These are phyloP conservation scores for Cinclus mexicanus DNA, from an alignment of 2,113 vertebrate genomes.

Conservation along the genomic window DNA sequence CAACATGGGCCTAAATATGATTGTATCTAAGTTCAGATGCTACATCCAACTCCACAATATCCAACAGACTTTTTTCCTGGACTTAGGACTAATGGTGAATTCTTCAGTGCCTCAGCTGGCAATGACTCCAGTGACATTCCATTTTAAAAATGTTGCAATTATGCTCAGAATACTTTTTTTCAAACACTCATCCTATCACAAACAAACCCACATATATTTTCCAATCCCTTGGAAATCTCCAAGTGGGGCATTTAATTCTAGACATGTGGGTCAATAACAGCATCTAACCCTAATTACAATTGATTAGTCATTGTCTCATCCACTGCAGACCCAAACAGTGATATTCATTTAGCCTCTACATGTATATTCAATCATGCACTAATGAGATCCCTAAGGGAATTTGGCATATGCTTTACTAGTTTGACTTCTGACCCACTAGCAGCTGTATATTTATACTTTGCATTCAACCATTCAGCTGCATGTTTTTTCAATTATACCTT, in stretches of 20 bases:
- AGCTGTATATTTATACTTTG: slow-evolving; percentile 82
- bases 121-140: slow-evolving; percentile 11
- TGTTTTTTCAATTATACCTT: slow-evolving; percentile 82
- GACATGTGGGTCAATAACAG: slow-evolving; percentile 75
- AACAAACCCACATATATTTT: slow-evolving; percentile 50
- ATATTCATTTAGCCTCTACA: slow-evolving; percentile 78
- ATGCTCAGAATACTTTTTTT: background rate
- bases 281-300: slow-evolving; percentile 77
- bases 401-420: slow-evolving; percentile 74
- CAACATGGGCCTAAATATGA: slow-evolving; percentile 12
- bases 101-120: slow-evolving; percentile 30
- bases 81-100: background rate
- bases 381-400: slow-evolving; percentile 80
- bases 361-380: slow-evolving; percentile 77
- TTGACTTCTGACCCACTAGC: slow-evolving; percentile 78
- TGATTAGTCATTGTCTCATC: slow-evolving; percentile 82
- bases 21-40: slow-evolving; percentile 17
- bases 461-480: slow-evolving; percentile 75
- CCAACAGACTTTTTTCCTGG: slow-evolving; percentile 35
- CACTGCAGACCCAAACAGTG: slow-evolving; percentile 70
- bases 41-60: slow-evolving; percentile 38
- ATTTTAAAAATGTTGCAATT: slow-evolving; percentile 49
- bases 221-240: slow-evolving; percentile 54
- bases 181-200: background rate
- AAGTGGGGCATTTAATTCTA: slow-evolving; percentile 62